These are phyloP conservation scores for Poeciliopsis presidionis DNA, from an alignment of 2,797 vertebrate genomes.

Conservation along the genomic window DNA sequence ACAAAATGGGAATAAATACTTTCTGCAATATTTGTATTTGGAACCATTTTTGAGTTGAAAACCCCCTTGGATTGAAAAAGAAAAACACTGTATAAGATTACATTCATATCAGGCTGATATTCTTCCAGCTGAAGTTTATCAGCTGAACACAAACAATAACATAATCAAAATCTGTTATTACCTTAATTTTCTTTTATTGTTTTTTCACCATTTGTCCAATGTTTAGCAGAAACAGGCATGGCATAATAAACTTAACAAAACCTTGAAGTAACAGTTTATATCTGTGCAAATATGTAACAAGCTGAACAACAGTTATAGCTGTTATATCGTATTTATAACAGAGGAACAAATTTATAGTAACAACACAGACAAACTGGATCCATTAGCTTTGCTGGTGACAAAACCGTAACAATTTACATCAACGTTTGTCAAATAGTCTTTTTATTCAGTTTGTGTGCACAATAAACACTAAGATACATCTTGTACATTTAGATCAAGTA, in stretches of 20 bases:
- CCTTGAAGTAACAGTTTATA: constrained; percentile 50
- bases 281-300: constrained; percentile 36
- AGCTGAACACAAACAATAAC: background rate
- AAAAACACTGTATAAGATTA: background rate
- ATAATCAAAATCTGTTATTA: background rate
- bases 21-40: background rate
- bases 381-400: constrained; percentile 37
- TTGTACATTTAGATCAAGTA: constrained; percentile 34
- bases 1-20: background rate
- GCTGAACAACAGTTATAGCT: constrained; percentile 21
- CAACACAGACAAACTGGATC: constrained; percentile 28
- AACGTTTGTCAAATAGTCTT: constrained; percentile 2
- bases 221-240: constrained; percentile 29
- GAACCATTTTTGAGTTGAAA: background rate
- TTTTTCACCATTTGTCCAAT: constrained; percentile 18
- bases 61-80: background rate
- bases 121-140: background rate
- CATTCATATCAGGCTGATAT: background rate
- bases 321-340: constrained; percentile 30
- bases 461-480: constrained; percentile 22
- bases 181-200: constrained; percentile 35
- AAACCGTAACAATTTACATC: constrained; percentile 10
- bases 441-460: constrained; percentile 17
- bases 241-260: constrained; percentile 43
- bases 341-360: constrained; percentile 27